A percentile compares a stretch with the other conserved stretches of the same genome.
Evolutionary conservation across 2,888 invertebrate species (phyloP).

Genomic region (Cosmorhoe ocellata): DNA sequence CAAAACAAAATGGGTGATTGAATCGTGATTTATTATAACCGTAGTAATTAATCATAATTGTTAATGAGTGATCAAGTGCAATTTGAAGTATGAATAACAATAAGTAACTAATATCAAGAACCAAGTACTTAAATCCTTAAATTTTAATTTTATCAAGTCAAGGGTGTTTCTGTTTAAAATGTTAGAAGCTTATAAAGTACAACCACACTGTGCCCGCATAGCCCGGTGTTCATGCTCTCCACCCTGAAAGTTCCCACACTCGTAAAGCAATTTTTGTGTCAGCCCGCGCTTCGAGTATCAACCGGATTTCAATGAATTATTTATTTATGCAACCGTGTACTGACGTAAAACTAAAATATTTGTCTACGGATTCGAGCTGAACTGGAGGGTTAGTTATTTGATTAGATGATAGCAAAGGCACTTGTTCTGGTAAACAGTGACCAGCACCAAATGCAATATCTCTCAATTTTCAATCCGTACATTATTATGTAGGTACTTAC

Average conservation of each 20-base stretch:
- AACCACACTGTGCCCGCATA: slow-evolving; percentile 29
- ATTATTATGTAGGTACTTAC: no score
- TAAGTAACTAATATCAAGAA: no score
- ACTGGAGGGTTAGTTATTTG: neutral
- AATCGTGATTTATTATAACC: no score
- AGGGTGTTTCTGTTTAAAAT: slow-evolving; percentile 3
- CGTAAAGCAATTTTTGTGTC: slow-evolving; percentile 72
- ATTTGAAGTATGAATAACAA: no score
- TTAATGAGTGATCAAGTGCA: no score
- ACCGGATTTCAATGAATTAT: slow-evolving; percentile 68
- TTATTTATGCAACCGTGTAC: slow-evolving; percentile 44
- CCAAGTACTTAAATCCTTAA: no score
- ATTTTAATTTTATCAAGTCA: neutral
- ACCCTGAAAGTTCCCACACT: slow-evolving; percentile 53
- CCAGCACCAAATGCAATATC: no score
- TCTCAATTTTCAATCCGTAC: no score
- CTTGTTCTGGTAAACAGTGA: no score
- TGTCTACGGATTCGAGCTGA: slow-evolving; percentile 18
- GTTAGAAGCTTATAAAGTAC: slow-evolving; percentile 6
- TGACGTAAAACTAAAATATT: slow-evolving; percentile 31
- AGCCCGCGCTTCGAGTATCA: slow-evolving; percentile 49
- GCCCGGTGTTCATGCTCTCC: slow-evolving; percentile 29
- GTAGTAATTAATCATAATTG: no score
- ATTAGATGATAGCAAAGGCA: no score
- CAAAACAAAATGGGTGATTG: no score